Evolutionary conservation across 2,113 vertebrate species (phyloP), one percentile per base, ranked within the genome.

Genomic region (Lepus timidus): DNA sequence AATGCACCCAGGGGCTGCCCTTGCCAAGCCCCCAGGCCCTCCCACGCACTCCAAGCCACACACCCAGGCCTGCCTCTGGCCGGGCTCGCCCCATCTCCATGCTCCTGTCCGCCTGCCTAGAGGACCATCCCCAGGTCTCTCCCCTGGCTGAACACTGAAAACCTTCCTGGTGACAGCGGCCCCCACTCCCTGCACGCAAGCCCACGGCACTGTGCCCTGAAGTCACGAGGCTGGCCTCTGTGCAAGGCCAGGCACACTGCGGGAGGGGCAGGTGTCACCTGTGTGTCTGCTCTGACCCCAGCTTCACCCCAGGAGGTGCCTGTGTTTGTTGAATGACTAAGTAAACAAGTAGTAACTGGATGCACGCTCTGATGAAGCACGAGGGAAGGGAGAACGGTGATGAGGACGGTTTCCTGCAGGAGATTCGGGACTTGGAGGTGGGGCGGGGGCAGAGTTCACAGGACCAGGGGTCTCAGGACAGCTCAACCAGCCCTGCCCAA

Each of bases 331-430:
- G 16, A 85, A 36, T 75, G 68, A 74, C 85, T 78, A 61, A 90
- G 61, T 86, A 78, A 71, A 73, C 39, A 83, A 58, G 76, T n/a
- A 61, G 44, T 44, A 64, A 27, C 61, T 65, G 36, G 91, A 87
- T 83, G 14, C 44, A 25, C 33, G 19, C 27, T 95, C n/a, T 75
- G 75, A 79, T 96, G 31, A 87, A 91, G 33, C 39, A 86, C 79
- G 73, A 65, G n/a, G 61, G 8, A 81, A 31, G 11, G 1, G 31
- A 29, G 62, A 52, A 88, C 62, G n/a, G 52, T 36, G 84, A 74
- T 74, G 65, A 82, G 76, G 90, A 76, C 33, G 73, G 31, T 44
- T 93, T 95, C 81, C 88, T 31, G 44, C 44, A 44, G 44, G 44
- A 44, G 44, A 44, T 44, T 44, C 1, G 6, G 44, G 44, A 44